Evolutionary conservation across 2,888 invertebrate species (phyloP), one percentile per base, ranked within the genome.

Genomic region (Thumatha senex): DNA sequence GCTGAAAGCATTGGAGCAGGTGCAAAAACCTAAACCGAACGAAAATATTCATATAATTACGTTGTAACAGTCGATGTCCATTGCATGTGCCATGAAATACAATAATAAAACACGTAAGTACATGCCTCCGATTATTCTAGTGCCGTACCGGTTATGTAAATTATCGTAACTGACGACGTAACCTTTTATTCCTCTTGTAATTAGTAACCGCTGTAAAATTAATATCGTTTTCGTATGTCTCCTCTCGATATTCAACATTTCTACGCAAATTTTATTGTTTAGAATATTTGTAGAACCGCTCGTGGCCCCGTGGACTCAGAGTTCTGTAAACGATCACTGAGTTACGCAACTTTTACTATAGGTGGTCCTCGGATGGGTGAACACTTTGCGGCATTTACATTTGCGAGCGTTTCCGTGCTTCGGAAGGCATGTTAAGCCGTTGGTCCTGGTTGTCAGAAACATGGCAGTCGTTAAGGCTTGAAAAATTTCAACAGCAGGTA

Each of bases 121-220:
- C n/a, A 35, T 9, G 11, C 13, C 7, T 11, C 24, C 34, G 35
- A 14, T 12, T 7, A 40, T 40, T 42, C 13, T 10, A 15, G 34
- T 15, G 30, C 14, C 2, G 11, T n/a, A 13, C 33, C 13, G 14
- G 45, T 48, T 60, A 70, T 67, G 61, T 56, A 69, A 69, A 70
- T 58, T 33, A 8, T 31, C 11, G 1, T 58, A 71, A 71, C 69
- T 65, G 67, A 55, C 62, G 46, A 50, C 46, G 43, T 65, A 65
- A 70, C 70, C 71, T 70, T 70, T 45, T 34, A 48, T 54, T 54
- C 34, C 48, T 40, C 18, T 24, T 4, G 54, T 60, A 60, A 57
- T 61, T 70, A 68, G 58, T 51, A 54, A 46, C 57, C 45, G 54
- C 50, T 50, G 55, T 63, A 60, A 63, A 59, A 56, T 66, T 61